Conservation (phyloP, 2,113 vertebrate species). For the Pituophis catenifer region DNA sequence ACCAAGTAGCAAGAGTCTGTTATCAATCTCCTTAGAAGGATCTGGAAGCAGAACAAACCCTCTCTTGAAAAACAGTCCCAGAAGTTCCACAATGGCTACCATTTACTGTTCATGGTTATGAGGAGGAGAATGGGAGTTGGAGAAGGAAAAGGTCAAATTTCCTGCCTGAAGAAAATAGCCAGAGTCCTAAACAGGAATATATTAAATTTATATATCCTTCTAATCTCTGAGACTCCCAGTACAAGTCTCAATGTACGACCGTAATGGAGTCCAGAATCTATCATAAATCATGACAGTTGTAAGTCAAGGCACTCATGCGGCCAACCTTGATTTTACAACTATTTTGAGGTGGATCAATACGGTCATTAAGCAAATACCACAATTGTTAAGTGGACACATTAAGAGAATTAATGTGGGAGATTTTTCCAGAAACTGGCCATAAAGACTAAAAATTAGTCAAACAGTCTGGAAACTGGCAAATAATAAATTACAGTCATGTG, state of each 20-base stretch:
- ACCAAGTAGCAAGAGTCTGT: not conserved
- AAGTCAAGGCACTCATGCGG: not conserved
- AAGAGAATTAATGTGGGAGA: not conserved
- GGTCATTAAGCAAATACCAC: not conserved
- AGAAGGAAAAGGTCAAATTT: not conserved
- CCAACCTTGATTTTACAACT: not conserved
- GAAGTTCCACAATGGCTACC: not conserved
- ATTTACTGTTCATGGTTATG: not conserved
- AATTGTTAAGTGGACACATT: not conserved
- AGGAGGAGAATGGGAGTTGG: not conserved
- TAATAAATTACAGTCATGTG: not conserved
- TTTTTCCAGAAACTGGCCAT: not conserved
- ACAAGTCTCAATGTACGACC: not conserved
- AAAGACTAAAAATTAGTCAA: not conserved
- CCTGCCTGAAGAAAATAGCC: not conserved
- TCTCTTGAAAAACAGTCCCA: not conserved
- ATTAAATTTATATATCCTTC: not conserved
- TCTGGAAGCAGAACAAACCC: not conserved
- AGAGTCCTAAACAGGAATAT: not conserved
- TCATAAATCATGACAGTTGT: not conserved
- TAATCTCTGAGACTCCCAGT: not conserved
- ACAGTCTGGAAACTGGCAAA: not conserved
- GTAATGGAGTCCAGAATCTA: not conserved
- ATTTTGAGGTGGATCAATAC: not conserved
- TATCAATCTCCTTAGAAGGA: not conserved